Conservation (phyloP, 2,113 vertebrate species). For the Oreochromis aureus region DNA sequence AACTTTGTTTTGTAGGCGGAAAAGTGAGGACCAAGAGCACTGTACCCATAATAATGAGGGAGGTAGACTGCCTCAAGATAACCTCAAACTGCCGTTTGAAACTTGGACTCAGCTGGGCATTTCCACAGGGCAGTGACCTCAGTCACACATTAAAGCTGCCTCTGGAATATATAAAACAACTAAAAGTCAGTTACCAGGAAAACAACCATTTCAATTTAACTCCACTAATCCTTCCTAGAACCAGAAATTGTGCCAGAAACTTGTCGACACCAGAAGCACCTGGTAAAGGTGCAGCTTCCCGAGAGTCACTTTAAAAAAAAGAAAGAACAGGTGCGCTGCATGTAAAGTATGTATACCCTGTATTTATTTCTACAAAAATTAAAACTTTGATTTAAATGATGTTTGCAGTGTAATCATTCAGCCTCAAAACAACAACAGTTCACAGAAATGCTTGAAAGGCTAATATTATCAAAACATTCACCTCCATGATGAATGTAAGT, state of each 20-base stretch:
- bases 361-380: background rate
- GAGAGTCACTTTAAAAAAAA: background rate
- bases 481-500: background rate
- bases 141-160: background rate
- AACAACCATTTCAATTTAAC: background rate
- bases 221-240: background rate
- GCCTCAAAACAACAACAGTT: background rate
- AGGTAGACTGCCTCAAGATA: background rate
- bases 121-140: background rate
- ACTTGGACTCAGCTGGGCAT: background rate
- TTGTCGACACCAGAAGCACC: background rate
- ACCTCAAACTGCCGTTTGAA: background rate
- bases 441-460: background rate
- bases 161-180: background rate
- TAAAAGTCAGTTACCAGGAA: background rate
- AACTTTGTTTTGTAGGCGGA: background rate
- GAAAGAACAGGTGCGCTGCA: background rate
- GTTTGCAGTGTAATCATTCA: background rate
- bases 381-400: background rate
- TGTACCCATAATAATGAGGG: background rate
- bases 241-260: background rate
- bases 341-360: background rate
- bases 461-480: background rate
- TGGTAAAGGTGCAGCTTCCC: background rate
- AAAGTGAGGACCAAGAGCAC: background rate